These are phyloP conservation scores for Neotoxoptera formosana DNA, from an alignment of 1,140 invertebrate genomes.

Conservation along the genomic window DNA sequence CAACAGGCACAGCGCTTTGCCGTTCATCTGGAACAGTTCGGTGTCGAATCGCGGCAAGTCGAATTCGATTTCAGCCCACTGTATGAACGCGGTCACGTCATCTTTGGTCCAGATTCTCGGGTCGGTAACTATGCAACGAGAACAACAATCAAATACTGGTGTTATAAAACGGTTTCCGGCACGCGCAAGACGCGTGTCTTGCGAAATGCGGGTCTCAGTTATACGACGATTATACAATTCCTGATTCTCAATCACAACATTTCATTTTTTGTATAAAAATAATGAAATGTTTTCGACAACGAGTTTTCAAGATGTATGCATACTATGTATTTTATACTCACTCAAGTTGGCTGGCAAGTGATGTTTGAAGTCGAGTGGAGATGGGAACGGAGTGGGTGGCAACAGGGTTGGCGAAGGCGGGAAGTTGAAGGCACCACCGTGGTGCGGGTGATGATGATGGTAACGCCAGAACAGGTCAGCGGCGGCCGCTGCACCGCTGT, in stretches of 20 bases:
- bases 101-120: slow-evolving; percentile 89
- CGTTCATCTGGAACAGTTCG: slow-evolving; percentile 97
- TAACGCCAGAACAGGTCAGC: slow-evolving; percentile 74
- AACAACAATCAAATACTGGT: background rate
- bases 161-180: background rate
- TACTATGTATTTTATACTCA: slow-evolving; percentile 62
- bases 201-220: too few species aligned
- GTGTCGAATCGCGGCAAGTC: slow-evolving; percentile 90
- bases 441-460: slow-evolving; percentile 78
- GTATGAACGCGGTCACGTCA: slow-evolving; percentile 86
- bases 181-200: background rate
- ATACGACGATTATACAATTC: too few species aligned
- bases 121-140: slow-evolving; percentile 73
- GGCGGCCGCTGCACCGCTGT: slow-evolving; percentile 71
- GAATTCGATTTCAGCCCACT: slow-evolving; percentile 92
- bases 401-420: slow-evolving; percentile 63
- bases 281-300: background rate
- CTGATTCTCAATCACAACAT: too few species aligned
- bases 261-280: background rate
- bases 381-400: slow-evolving; percentile 65
- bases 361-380: slow-evolving; percentile 83
- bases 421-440: slow-evolving; percentile 80
- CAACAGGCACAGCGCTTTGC: slow-evolving; percentile 90
- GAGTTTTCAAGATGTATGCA: background rate
- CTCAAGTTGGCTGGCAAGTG: slow-evolving; percentile 79